A percentile compares a stretch with the other conserved stretches of the same genome.
Conservation (phyloP, 2,113 vertebrate species). For the Chionomys nivalis region DNA sequence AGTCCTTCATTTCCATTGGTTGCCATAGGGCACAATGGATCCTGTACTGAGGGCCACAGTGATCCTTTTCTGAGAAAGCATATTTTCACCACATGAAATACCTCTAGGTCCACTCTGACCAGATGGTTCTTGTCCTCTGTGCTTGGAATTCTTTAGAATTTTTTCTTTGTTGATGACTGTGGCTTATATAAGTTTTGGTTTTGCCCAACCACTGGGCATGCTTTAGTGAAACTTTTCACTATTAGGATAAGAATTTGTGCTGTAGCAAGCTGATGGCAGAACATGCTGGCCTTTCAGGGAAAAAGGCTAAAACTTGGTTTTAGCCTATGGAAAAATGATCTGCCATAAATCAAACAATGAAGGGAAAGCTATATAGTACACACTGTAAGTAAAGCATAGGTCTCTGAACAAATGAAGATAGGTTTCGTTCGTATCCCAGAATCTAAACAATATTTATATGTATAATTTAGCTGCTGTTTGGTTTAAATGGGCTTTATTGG, state of each 20-base stretch:
- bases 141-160: not conserved
- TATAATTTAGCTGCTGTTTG: not conserved
- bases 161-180: not conserved
- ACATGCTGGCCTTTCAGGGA: not conserved
- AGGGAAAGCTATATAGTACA: not conserved
- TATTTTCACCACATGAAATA: not conserved
- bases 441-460: slow-evolving; percentile 49
- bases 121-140: not conserved
- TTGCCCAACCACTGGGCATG: not conserved
- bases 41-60: not conserved
- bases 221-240: slow-evolving; percentile 5
- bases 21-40: not conserved
- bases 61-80: not conserved
- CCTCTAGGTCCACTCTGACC: not conserved
- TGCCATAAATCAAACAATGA: not conserved
- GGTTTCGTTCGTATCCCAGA: slow-evolving; percentile 33
- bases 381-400: slow-evolving; percentile 13
- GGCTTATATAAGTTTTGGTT: not conserved
- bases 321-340: slow-evolving; percentile 22
- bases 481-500: slow-evolving; percentile 54
- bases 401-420: slow-evolving; percentile 40
- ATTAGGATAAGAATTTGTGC: not conserved
- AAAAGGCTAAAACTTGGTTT: not conserved
- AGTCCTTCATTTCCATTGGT: not conserved
- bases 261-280: not conserved